Base-by-base conservation (phyloP, 2,113 vertebrate species). In the Coturnix japonica region DNA sequence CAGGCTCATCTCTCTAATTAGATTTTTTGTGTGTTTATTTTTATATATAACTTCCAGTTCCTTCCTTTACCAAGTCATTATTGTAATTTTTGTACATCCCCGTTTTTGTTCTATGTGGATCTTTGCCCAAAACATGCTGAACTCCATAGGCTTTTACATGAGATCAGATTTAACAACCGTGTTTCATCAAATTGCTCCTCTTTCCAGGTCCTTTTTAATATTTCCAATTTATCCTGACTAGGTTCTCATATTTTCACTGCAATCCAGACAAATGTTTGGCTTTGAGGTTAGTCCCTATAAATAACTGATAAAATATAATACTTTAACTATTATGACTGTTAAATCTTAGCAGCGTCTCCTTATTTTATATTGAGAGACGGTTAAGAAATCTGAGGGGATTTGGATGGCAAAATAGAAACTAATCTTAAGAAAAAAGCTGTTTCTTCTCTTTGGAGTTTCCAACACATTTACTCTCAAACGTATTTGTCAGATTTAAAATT, bases 1-100 rank as follows among this genome's bases (percentile, higher is more conserved):
- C 91, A 95, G 86, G 63, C 67, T 94, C 89, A 37, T 86, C 70
- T 39, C 67, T 41, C 16, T 93, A 93, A 91, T 93, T 87, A 35
- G 64, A 92, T 94, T 90, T 77, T 90, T 77, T 80, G 31, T 25
- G 25, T 86, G 57, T 75, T 95, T 95, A 71, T 91, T 95, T 96
- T 95, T 88, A 88, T 90, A 67, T 70, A 65, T 66, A 66, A 73
- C 77, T 90, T 83, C 72, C 85, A 94, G 73, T 93, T 88, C 86
- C 85, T 86, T 81, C 90, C 94, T 87, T 91, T 91, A 79, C 78
- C 41, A 63, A 87, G 83, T 91, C 65, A 81, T 81, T 63, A 88
- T 69, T 6, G 11, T 82, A 9, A 57, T 94, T 80, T 94, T 89
- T 63, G 72, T 94, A 69, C 49, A 65, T 75, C n/a, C 81, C 91